Percentiles rank a stretch among this genome's conserved stretches.
phyloP scores from a whole-genome alignment of 2,888 invertebrate species.

The Flabesymbios commensalis region DNA sequence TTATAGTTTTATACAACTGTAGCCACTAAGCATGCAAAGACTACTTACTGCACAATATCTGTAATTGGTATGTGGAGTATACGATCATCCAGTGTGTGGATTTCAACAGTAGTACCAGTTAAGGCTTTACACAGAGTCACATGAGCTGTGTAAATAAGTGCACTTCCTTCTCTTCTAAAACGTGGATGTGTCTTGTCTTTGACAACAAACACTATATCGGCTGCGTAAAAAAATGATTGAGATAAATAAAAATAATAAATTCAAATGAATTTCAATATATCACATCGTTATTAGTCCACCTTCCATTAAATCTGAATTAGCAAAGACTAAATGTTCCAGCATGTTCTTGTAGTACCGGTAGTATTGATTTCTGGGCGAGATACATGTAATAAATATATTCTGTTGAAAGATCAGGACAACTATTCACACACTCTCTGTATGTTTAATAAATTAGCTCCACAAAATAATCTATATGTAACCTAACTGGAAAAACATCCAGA shows the following conservation, averaged over 20 bases:
- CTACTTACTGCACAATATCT: slow-evolving; percentile 60
- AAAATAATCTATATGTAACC: no score
- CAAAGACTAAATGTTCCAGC: no score
- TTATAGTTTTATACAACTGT: no score
- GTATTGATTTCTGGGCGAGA: no score
- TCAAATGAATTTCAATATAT: background rate
- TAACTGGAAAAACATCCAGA: no score
- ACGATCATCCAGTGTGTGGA: slow-evolving; percentile 60
- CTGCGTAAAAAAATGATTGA: slow-evolving; percentile 40
- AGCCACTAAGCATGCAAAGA: no score
- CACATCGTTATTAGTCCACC: background rate
- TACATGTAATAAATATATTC: no score
- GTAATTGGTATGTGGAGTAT: slow-evolving; percentile 61
- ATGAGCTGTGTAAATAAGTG: slow-evolving; percentile 58
- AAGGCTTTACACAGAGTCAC: slow-evolving; percentile 59
- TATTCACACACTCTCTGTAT: no score
- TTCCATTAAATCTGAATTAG: no score
- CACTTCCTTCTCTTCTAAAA: slow-evolving; percentile 56
- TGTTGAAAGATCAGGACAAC: no score
- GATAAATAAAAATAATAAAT: background rate
- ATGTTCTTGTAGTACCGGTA: no score
- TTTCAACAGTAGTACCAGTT: slow-evolving; percentile 58
- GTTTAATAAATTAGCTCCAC: no score
- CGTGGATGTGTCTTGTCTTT: slow-evolving; percentile 60
- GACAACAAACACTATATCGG: slow-evolving; percentile 62